A percentile compares a stretch with the other conserved stretches of the same genome.
Evolutionary conservation across 1,140 invertebrate genomes (phyloP).

Genomic region (Melanaphis sacchari): DNA sequence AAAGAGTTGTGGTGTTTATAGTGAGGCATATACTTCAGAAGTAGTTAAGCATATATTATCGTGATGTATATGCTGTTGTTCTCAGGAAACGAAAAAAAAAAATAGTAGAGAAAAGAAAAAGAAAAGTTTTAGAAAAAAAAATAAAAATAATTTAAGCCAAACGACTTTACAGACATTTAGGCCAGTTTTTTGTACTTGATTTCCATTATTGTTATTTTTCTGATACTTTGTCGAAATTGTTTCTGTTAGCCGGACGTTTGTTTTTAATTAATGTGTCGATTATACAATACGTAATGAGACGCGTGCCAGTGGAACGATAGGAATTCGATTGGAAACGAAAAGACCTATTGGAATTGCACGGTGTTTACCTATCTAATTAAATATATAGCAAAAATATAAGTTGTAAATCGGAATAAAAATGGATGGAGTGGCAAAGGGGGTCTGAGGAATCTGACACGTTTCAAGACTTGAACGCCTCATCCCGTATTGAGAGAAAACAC

Average conservation of each 20-base stretch:
- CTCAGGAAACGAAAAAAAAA: not conserved
- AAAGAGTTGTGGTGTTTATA: not conserved
- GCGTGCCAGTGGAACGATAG: not conserved
- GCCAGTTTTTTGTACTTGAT: not conserved
- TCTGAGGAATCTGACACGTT: not conserved
- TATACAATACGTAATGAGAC: not conserved
- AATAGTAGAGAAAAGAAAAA: not conserved
- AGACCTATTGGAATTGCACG: not conserved
- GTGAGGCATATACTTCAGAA: not conserved
- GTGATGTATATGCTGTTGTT: not conserved
- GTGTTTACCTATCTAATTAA: not conserved
- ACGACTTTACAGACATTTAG: not conserved
- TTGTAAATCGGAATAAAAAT: not conserved
- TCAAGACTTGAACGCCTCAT: not conserved
- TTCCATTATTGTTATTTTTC: not conserved
- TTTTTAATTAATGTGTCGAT: constrained; percentile 2
- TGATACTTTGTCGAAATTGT: not conserved
- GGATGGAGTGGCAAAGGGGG: not conserved
- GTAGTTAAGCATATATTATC: not conserved
- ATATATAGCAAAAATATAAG: not conserved
- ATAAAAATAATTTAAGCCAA: not conserved
- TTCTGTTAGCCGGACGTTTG: not conserved
- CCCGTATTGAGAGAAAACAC: not conserved
- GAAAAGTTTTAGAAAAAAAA: not conserved
- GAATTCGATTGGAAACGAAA: constrained; percentile 5